Base-by-base conservation (phyloP, 2,888 invertebrate species). In the Proisotoma minuta region DNA sequence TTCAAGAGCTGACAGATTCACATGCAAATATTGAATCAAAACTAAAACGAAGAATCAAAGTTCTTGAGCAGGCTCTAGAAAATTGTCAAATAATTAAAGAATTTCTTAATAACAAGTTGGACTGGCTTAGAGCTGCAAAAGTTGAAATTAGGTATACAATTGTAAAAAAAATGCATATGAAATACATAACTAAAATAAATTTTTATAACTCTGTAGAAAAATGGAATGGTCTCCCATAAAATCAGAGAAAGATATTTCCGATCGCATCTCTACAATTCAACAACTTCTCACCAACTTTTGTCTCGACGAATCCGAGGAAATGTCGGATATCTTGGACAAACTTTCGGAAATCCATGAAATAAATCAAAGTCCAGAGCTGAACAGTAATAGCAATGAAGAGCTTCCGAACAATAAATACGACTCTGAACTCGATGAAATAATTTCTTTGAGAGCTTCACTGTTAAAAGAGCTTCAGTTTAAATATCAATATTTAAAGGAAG, bases 401-500 rank as follows among this genome's bases (percentile, higher is more conserved):
- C 57, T 57, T n/a, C 27, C 53, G 39, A 53, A 39, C 22, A 52
- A 60, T 22, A 20, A 58, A 27, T 53, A 62, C 23, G 57, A 65
- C 22, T 23, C 53, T 23, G 24, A 56, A 18, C 24, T 60, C 8
- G 61, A 59, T 49, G 59, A 66, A 48, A 62, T 68, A 29, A 29
- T 63, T 4, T 49, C 47, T 1, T 24, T 20, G 10, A 59, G 65
- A 24, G 63, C 57, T 28, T 59, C 63, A 28, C 47, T 68, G 4
- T 29, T 65, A 3, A 53, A 68, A 4, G 68, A 68, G 34, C 51
- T 68, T 0, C 20, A 47, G 39, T 22, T 43, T 2, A 68, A 66
- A 50, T 43, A 51, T 1, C 48, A 56, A 0, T 5, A 48, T 4
- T 52, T 63, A 8, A 28, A 53, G 1, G 59, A 56, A 24, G 49